Conservation (phyloP, 2,797 vertebrate genomes). For the Nasua narica region DNA sequence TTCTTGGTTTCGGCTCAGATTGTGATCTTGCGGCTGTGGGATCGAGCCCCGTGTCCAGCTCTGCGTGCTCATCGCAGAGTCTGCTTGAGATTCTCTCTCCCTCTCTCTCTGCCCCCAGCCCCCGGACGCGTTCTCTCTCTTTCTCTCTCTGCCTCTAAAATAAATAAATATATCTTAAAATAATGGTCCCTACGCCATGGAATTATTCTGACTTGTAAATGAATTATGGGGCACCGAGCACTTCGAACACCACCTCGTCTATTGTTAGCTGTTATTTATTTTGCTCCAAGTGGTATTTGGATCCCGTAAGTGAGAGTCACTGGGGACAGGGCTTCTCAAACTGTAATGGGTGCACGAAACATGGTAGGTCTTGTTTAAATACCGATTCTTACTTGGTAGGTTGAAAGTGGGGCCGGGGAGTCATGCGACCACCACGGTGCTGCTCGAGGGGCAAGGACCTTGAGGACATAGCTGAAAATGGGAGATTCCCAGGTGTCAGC, state of each 20-base stretch:
- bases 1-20: background rate
- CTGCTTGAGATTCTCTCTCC: background rate
- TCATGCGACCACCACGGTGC: too few relatives aligned
- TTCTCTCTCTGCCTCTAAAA: background rate
- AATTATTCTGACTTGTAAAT: background rate
- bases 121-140: background rate
- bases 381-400: background rate
- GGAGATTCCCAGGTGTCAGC: background rate
- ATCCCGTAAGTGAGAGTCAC: background rate
- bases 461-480: background rate
- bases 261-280: background rate
- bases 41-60: background rate
- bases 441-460: background rate
- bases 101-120: background rate
- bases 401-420: background rate
- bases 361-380: background rate
- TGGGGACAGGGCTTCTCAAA: background rate
- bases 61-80: accelerated
- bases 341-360: accelerated
- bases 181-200: background rate
- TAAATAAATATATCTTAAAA: background rate
- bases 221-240: background rate
- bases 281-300: too few relatives aligned
- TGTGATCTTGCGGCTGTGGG: background rate
- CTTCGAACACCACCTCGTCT: background rate